Conservation (phyloP, 1,140 invertebrate species). For the Euwallacea fornicatus region DNA sequence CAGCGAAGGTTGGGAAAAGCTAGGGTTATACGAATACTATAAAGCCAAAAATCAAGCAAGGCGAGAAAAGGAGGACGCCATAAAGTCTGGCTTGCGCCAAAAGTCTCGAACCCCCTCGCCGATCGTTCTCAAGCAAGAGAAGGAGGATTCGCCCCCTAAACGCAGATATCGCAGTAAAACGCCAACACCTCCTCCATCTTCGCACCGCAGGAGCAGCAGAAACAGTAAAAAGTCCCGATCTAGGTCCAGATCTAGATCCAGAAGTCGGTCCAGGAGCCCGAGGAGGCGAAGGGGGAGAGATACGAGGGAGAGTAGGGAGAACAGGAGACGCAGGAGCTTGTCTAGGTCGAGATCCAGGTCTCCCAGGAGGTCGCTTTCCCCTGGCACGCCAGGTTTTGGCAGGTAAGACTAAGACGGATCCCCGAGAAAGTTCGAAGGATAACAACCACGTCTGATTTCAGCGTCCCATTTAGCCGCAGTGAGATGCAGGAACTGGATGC, state of each 20-base stretch:
- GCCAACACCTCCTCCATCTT: slow-evolving; percentile 43
- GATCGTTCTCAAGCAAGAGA: slow-evolving; percentile 64
- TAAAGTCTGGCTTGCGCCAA: slow-evolving; percentile 67
- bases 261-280: slow-evolving; percentile 38
- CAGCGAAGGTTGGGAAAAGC: slow-evolving; percentile 97
- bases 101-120: slow-evolving; percentile 76
- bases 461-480: slow-evolving; percentile 40
- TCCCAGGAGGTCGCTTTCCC: slow-evolving; percentile 45
- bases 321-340: slow-evolving; percentile 50
- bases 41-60: slow-evolving; percentile 91
- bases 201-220: slow-evolving; percentile 15
- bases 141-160: slow-evolving; percentile 72
- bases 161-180: slow-evolving; percentile 71
- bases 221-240: slow-evolving; percentile 42
- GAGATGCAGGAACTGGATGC: slow-evolving; percentile 68
- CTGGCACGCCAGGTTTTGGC: slow-evolving; percentile 17
- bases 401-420: slow-evolving; percentile 16
- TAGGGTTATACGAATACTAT: slow-evolving; percentile 96
- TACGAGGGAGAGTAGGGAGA: slow-evolving; percentile 25
- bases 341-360: slow-evolving; percentile 58
- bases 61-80: slow-evolving; percentile 86
- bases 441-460: slow-evolving; percentile 19
- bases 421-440: neutral
- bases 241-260: slow-evolving; percentile 54
- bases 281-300: slow-evolving; percentile 32